Evolutionary conservation across 1,140 invertebrate species (phyloP), one percentile per base, ranked within the genome.

Genomic region (Nasonia vitripennis): DNA sequence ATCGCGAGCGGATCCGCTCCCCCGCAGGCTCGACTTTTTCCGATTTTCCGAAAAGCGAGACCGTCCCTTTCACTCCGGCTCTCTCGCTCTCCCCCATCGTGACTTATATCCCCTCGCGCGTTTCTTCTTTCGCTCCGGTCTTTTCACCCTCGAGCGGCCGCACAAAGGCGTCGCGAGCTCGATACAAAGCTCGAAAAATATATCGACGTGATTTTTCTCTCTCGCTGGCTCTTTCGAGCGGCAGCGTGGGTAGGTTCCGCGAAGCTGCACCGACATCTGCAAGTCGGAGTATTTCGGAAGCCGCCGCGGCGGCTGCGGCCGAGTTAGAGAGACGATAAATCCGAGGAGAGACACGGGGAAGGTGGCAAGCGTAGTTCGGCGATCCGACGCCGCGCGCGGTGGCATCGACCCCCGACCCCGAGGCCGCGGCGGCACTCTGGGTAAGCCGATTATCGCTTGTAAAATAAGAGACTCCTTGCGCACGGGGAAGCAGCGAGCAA

Each of bases 371-470:
- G 17, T 62, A 62, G 55, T 62, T 62, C 20, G 17, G 55, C 55
- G 17, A 62, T 62, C 14, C 2, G 37, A 2, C 37, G 71, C 7
- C 37, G 23, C 17, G 70, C 51, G 14, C 27, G 27, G 27, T 27
- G 70, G 80, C 70, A 82, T 74, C 80, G 80, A 81, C 27, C 27
- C 27, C 27, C 27, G 27, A 27, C 80, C 67, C 45, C 78, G 7
- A 11, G 11, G 37, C 62, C 67, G 45, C 45, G 31, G 34, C 67
- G 34, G 70, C 45, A 74, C 80, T 82, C 27, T 4, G 48, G 27
- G 51, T 83, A 83, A 83, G 70, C 73, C 55, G 73, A 78, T 83
- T 83, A 83, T 83, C 55, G 81, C 55, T 78, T 68, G 74, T 83
- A 83, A 67, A 83, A 41, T 83, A 75, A 75, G 71, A 83, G 31